Conservation (phyloP, 2,797 vertebrate species). For the Prunella strophiata region DNA sequence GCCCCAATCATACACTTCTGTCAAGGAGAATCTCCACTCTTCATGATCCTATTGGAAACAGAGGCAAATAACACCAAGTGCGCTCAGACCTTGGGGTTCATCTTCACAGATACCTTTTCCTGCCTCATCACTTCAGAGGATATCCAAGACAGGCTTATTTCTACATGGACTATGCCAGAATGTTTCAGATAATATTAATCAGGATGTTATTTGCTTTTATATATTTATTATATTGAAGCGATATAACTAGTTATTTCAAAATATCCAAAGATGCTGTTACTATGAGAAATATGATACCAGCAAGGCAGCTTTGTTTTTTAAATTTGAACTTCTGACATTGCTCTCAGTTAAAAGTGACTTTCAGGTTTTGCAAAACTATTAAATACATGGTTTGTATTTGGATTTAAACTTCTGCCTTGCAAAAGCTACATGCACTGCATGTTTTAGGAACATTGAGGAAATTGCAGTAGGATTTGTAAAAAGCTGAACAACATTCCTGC, state of each 20-base stretch:
- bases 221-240: neutral
- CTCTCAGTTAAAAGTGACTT: neutral
- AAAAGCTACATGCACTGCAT: neutral
- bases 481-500: neutral
- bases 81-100: fast-evolving
- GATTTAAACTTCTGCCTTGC: neutral
- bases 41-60: neutral
- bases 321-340: neutral
- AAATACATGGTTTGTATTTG: neutral
- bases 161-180: neutral
- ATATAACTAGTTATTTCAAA: neutral
- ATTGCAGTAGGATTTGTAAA: neutral
- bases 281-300: neutral
- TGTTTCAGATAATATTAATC: neutral
- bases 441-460: neutral
- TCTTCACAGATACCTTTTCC: neutral
- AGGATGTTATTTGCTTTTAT: neutral
- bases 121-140: neutral
- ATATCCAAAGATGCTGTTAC: neutral
- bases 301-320: neutral
- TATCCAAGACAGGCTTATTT: neutral
- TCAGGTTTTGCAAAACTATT: neutral
- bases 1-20: neutral
- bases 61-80: neutral
- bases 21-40: neutral